Conservation (phyloP, 2,888 invertebrate genomes). For the Fragum sueziense region DNA sequence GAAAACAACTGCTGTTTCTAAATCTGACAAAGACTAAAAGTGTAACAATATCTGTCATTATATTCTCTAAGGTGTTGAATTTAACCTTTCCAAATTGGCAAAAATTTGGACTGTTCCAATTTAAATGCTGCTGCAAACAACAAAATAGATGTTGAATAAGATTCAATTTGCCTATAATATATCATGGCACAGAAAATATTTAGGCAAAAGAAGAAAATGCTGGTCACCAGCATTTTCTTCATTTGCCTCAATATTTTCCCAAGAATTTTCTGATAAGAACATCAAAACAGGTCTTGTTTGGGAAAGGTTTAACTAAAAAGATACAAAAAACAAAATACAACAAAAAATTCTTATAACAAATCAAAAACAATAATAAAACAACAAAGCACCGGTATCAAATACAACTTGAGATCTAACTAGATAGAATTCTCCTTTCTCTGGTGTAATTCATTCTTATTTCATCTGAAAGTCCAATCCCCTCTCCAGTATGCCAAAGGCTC, state of each 20-base stretch:
- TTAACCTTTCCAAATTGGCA: too few relatives aligned
- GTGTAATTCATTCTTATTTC: not conserved
- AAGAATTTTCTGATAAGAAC: too few relatives aligned
- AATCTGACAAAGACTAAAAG: not conserved
- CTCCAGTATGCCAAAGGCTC: not conserved
- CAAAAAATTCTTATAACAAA: slow-evolving; percentile 10
- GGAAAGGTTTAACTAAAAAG: too few relatives aligned
- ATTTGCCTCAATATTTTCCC: too few relatives aligned
- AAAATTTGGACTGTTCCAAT: not conserved
- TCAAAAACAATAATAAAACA: slow-evolving; percentile 14
- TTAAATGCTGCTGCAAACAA: too few relatives aligned
- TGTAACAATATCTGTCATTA: not conserved
- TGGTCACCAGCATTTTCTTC: too few relatives aligned
- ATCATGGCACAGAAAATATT: too few relatives aligned
- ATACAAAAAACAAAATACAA: not conserved
- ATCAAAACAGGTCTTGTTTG: too few relatives aligned
- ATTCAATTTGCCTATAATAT: too few relatives aligned
- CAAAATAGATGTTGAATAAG: too few relatives aligned
- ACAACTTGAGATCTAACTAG: slow-evolving; percentile 39
- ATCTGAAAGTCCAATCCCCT: not conserved
- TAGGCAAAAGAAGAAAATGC: too few relatives aligned
- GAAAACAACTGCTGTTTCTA: not conserved
- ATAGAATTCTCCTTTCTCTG: slow-evolving; percentile 1
- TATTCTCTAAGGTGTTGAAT: not conserved
- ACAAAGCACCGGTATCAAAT: slow-evolving; percentile 46